Percentiles rank a stretch among this genome's conserved stretches.
These are phyloP conservation scores for Dasypogon diadema DNA, from an alignment of 2,888 invertebrate species.

Conservation along the genomic window DNA sequence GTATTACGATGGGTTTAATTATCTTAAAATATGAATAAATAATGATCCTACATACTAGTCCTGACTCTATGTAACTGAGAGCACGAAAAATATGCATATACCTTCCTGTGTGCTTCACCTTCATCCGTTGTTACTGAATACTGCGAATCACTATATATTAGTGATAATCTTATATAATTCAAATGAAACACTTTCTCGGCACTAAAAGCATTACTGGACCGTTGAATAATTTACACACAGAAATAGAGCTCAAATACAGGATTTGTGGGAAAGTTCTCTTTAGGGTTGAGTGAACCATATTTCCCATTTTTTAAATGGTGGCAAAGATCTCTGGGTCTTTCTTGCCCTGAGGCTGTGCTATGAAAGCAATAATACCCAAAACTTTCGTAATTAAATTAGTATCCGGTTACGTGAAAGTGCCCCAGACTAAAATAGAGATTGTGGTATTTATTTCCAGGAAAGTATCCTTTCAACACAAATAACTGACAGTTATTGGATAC, in stretches of 20 bases:
- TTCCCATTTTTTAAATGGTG: background rate
- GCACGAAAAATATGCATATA: background rate
- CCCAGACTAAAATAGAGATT: too few species aligned
- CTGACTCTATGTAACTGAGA: background rate
- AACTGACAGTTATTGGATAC: too few species aligned
- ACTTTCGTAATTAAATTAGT: conserved; percentile 16
- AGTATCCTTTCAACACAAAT: too few species aligned
- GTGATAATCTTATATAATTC: background rate
- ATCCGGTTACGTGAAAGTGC: background rate
- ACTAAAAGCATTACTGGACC: background rate
- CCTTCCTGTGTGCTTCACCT: background rate
- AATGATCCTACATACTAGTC: background rate
- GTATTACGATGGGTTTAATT: background rate
- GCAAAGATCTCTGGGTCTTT: background rate
- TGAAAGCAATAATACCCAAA: conserved; percentile 22
- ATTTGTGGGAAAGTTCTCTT: background rate
- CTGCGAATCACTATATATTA: too few species aligned
- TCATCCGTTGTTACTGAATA: background rate
- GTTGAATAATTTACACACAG: background rate
- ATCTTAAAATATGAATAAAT: background rate
- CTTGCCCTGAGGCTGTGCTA: background rate
- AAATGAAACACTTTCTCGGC: background rate
- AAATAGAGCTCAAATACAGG: background rate
- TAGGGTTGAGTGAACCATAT: background rate
- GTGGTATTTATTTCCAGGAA: too few species aligned